A percentile compares a stretch with the other conserved stretches of the same genome.
Conservation (phyloP, 1,140 invertebrate species). For the Drosophila lacertosa region DNA sequence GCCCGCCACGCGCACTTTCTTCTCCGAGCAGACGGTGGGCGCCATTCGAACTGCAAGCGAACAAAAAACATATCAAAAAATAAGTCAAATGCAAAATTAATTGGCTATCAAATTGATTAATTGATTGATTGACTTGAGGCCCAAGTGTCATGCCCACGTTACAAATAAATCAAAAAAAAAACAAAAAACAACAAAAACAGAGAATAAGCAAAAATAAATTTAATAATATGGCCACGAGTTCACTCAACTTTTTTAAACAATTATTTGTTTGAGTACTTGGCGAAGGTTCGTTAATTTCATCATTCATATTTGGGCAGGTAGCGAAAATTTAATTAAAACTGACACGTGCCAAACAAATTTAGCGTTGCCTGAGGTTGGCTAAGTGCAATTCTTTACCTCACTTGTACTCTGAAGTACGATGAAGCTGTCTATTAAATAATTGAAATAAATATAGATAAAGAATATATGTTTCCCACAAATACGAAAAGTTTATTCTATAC, state of each 20-base stretch:
- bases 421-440: too few species aligned
- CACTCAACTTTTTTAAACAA: constrained; percentile 58
- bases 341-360: neutral
- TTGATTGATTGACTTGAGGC: constrained; percentile 45
- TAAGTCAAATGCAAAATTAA: constrained; percentile 52
- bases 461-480: too few species aligned
- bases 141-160: constrained; percentile 40
- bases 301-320: constrained; percentile 3
- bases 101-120: constrained; percentile 65
- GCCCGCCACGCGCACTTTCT: constrained; percentile 50
- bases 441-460: too few species aligned
- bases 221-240: constrained; percentile 46
- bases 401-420: too few species aligned
- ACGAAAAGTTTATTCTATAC: too few species aligned
- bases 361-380: too few species aligned
- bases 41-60: constrained; percentile 57
- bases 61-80: constrained; percentile 31
- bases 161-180: constrained; percentile 1
- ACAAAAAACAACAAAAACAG: constrained; percentile 15
- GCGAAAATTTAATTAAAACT: constrained; percentile 10
- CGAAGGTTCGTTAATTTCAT: neutral
- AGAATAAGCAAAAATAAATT: constrained; percentile 36
- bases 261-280: constrained; percentile 1
- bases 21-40: constrained; percentile 70
- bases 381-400: neutral